Evolutionary conservation across 2,888 invertebrate species (phyloP).

Genomic region (Mermis nigrescens): DNA sequence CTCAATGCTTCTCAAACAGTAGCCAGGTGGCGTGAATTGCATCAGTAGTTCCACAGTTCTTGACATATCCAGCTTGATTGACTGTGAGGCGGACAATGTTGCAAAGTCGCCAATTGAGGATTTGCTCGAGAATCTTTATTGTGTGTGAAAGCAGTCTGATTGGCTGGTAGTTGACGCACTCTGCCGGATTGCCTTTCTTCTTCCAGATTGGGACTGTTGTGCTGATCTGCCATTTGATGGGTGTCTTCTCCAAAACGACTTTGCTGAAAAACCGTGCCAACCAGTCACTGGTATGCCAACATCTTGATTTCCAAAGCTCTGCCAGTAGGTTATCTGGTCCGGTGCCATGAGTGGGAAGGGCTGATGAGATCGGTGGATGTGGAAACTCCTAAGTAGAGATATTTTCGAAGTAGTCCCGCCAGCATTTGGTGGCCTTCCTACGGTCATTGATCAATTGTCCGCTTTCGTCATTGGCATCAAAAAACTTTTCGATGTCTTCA

Average conservation of each 20-base stretch:
- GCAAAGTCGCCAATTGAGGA: background rate
- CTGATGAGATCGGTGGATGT: background rate
- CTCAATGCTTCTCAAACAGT: background rate
- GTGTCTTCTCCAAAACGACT: background rate
- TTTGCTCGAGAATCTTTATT: constrained; percentile 5
- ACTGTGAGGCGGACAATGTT: background rate
- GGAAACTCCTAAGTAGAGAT: background rate
- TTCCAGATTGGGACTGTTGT: constrained; percentile 4
- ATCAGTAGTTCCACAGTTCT: background rate
- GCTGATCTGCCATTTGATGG: background rate
- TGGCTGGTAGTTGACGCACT: constrained; percentile 3
- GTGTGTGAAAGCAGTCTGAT: constrained; percentile 3
- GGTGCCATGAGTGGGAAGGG: background rate
- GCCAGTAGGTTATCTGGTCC: constrained; percentile 5
- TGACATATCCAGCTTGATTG: background rate
- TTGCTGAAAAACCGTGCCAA: constrained; percentile 2
- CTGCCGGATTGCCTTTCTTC: background rate
- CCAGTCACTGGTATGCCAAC: background rate
- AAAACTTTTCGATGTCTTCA: too few species aligned
- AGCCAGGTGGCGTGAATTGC: background rate
- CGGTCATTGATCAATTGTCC: too few species aligned
- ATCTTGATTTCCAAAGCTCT: constrained; percentile 6
- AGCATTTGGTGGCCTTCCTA: too few species aligned
- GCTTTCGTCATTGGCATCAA: too few species aligned
- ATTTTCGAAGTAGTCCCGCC: background rate